Percentiles rank a stretch among this genome's conserved stretches.
Evolutionary conservation across 1,140 invertebrate genomes (phyloP).

Genomic region (Elymnias hypermnestra): DNA sequence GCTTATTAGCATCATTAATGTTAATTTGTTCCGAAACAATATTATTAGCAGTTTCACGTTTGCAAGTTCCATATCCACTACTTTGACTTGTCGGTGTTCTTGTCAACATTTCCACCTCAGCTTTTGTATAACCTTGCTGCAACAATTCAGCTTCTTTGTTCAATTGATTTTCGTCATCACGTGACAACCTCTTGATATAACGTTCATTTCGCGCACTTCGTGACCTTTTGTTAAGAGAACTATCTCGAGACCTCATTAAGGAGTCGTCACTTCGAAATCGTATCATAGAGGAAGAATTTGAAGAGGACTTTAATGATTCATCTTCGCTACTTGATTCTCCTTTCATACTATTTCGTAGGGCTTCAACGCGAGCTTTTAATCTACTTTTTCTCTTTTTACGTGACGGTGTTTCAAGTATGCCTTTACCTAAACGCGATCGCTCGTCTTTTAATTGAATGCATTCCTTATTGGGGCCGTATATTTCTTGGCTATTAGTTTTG

Average conservation of each 20-base stretch:
- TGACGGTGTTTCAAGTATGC: slow-evolving; percentile 71
- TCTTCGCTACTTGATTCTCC: slow-evolving; percentile 85
- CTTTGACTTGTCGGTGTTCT: slow-evolving; percentile 69
- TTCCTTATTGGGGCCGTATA: slow-evolving; percentile 50
- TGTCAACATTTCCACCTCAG: slow-evolving; percentile 70
- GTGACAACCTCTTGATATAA: slow-evolving; percentile 84
- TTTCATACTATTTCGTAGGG: slow-evolving; percentile 78
- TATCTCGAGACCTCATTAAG: slow-evolving; percentile 76
- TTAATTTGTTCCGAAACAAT: slow-evolving; percentile 41
- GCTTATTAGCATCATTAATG: slow-evolving; percentile 46
- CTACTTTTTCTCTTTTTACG: slow-evolving; percentile 77
- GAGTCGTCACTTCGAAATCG: slow-evolving; percentile 82
- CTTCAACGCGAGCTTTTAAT: slow-evolving; percentile 80
- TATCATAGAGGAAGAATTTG: slow-evolving; percentile 79
- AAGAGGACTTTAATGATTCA: slow-evolving; percentile 78
- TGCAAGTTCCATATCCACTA: slow-evolving; percentile 70
- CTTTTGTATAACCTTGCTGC: slow-evolving; percentile 70
- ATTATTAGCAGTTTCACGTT: slow-evolving; percentile 55
- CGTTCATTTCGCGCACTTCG: slow-evolving; percentile 86
- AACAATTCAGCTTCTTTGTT: slow-evolving; percentile 77
- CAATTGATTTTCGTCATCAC: slow-evolving; percentile 79
- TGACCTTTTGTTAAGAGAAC: slow-evolving; percentile 68
- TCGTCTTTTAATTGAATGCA: slow-evolving; percentile 61
- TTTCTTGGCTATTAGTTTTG: slow-evolving; percentile 52
- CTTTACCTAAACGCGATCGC: slow-evolving; percentile 55